Percentiles rank a stretch among this genome's conserved stretches.
Evolutionary conservation across 2,113 vertebrate species (phyloP).

Genomic region (Phyllostomus discolor): DNA sequence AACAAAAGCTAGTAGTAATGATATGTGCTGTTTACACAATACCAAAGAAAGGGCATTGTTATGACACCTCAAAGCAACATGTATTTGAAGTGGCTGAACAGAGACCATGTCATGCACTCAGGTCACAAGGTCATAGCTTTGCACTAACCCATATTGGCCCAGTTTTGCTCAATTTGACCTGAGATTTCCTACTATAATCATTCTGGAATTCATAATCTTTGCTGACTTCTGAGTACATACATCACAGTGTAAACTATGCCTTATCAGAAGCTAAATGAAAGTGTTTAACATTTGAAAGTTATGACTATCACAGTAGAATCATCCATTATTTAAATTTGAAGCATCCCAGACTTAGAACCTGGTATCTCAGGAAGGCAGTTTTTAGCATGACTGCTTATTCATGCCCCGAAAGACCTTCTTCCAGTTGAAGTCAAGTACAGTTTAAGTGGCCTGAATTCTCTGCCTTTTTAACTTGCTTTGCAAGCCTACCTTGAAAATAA

Average conservation of each 20-base stretch:
- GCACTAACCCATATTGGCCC: background rate
- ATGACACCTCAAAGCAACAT: background rate
- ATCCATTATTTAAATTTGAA: conserved; percentile 4
- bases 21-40: background rate
- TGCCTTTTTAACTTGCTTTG: conserved; percentile 37
- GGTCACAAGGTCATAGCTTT: background rate
- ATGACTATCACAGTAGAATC: background rate
- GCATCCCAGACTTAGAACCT: background rate
- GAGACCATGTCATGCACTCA: background rate
- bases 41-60: background rate
- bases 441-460: conserved; percentile 33
- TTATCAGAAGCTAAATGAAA: conserved; percentile 31
- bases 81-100: background rate
- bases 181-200: background rate
- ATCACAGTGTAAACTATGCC: background rate
- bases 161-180: background rate
- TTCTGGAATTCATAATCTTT: background rate
- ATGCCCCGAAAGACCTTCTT: background rate
- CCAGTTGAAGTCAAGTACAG: background rate
- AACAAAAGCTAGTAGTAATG: background rate
- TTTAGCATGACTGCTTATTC: background rate
- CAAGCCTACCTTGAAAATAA: conserved; percentile 58
- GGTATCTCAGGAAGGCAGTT: background rate
- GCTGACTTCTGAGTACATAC: background rate
- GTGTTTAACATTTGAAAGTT: background rate